Evolutionary conservation across 2,113 vertebrate genomes (phyloP), one percentile per base, ranked within the genome.

Genomic region (Tychaedon coryphoeus): DNA sequence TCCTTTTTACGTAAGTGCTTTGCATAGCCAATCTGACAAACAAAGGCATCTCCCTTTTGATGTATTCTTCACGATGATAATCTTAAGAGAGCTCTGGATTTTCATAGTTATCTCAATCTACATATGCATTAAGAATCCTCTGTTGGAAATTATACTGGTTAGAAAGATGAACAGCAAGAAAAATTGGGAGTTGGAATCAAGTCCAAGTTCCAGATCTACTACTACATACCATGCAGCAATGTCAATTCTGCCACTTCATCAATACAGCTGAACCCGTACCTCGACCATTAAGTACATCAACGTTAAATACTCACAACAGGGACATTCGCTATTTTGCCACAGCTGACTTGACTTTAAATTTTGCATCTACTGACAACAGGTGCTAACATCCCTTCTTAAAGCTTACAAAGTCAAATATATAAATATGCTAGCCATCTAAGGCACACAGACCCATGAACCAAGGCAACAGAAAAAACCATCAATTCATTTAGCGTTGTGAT

Each of bases 21-120:
- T 92, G 70, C 93, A 88, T 47, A 79, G 81, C 50, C 62, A 76
- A 58, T 79, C 26, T 92, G 67, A 87, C 85, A 93, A 75, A 88
- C 70, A 95, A 94, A 90, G 47, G 45, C 71, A 73, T 47, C 58
- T 87, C 73, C 51, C 67, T 91, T 87, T 65, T 78, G 70, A 91
- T 89, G 84, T 58, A 91, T 72, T 82, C 78, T 92, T 85, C 75
- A 92, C 67, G 38, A 92, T 13, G 33, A 81, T 79, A 95, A 66
- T 38, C 60, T 56, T 66, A 51, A 56, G 79, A 88, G 71, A 88
- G 36, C 47, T 80, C 71, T 70, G 38, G 36, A 83, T 51, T 90
- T 94, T 83, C 82, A 61, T 3, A 34, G 34, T 26, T 28, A 60
- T 76, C 86, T 94, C 62, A 79, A 28, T 36, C 74, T 80, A 83